A percentile compares a stretch with the other conserved stretches of the same genome.
These are phyloP conservation scores for Taeniopygia guttata DNA, from an alignment of 2,797 vertebrate genomes.

Conservation along the genomic window DNA sequence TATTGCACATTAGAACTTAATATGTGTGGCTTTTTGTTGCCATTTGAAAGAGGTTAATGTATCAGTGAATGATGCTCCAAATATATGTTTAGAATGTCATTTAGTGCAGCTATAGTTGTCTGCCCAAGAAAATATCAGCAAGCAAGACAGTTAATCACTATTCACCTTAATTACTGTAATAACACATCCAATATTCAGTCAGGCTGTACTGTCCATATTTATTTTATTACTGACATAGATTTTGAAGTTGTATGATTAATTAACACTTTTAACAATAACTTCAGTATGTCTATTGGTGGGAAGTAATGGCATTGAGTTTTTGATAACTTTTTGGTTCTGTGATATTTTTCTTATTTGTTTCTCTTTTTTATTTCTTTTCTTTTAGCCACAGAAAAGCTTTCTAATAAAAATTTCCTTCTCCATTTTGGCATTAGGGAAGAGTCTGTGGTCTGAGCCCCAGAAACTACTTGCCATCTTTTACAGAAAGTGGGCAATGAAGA, in stretches of 20 bases:
- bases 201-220: conserved; percentile 46
- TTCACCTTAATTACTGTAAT: conserved; percentile 74
- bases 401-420: not conserved
- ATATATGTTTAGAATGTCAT: conserved; percentile 57
- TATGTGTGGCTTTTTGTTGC: not conserved
- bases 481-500: not conserved
- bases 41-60: not conserved
- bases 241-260: conserved; percentile 72
- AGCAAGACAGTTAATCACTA: conserved; percentile 67
- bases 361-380: not conserved
- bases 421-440: not conserved
- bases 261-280: conserved; percentile 62
- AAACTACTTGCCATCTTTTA: not conserved
- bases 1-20: not conserved
- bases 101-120: conserved; percentile 48
- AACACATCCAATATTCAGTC: conserved; percentile 61
- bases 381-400: not conserved
- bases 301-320: conserved; percentile 22
- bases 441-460: not conserved
- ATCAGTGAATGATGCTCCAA: not conserved
- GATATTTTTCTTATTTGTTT: not conserved
- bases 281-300: not conserved
- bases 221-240: conserved; percentile 68
- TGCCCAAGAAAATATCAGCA: conserved; percentile 55
- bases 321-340: not conserved